These are phyloP conservation scores for Cyphomyrus discorhynchus DNA, from an alignment of 2,113 vertebrate genomes.

Conservation along the genomic window DNA sequence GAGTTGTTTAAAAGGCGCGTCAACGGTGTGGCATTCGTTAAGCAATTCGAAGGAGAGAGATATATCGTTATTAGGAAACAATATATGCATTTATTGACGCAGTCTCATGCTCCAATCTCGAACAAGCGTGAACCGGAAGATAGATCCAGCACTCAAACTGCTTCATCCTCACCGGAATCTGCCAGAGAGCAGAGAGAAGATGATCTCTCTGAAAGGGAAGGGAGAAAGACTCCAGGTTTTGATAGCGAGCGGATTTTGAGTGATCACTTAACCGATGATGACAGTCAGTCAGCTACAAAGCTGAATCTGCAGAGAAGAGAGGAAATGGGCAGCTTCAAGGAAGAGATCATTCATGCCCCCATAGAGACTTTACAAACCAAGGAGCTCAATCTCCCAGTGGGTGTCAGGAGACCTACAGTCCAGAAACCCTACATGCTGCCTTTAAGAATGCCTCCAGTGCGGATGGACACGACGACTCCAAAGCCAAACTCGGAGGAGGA, in stretches of 20 bases:
- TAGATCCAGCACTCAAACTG: neutral
- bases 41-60: constrained; percentile 63
- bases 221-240: neutral
- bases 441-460: constrained; percentile 51
- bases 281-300: constrained; percentile 22
- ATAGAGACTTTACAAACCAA: neutral
- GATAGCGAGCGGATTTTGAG: neutral
- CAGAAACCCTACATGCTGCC: constrained; percentile 71
- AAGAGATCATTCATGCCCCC: neutral
- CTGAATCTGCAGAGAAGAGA: constrained; percentile 40
- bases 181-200: neutral
- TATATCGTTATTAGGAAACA: constrained; percentile 66
- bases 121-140: neutral
- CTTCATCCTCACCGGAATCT: neutral
- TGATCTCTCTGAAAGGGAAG: neutral
- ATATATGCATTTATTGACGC: constrained; percentile 37
- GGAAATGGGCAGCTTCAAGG: neutral
- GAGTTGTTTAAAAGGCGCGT: constrained; percentile 73
- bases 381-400: neutral
- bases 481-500: constrained; percentile 30
- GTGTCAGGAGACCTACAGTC: neutral
- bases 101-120: neutral
- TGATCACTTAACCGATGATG: neutral
- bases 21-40: constrained; percentile 72
- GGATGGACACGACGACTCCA: constrained; percentile 16